phyloP scores from a whole-genome alignment of 1,140 invertebrate species.

The Elysia chlorotica region DNA sequence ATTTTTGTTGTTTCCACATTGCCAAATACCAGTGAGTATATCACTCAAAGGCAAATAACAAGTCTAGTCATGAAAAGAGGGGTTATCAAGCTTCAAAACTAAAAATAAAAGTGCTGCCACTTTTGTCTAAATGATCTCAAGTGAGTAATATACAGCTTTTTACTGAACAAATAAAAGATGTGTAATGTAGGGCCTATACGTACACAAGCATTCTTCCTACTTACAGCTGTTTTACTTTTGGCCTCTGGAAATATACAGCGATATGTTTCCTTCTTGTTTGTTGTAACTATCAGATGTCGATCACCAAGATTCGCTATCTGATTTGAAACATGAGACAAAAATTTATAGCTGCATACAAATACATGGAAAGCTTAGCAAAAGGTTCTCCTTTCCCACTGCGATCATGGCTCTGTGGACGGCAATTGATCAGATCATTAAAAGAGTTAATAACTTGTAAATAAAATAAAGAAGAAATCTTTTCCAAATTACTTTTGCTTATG shows the following conservation, averaged over 20 bases:
- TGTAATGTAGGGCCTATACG: conserved; percentile 10
- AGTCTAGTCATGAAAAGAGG: too few species aligned
- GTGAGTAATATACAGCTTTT: not conserved
- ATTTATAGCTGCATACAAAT: not conserved
- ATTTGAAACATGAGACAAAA: conserved; percentile 1
- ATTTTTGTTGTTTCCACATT: too few species aligned
- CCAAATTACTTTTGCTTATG: not conserved
- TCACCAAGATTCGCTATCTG: conserved; percentile 19
- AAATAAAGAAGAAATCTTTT: not conserved
- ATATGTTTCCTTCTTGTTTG: conserved; percentile 65
- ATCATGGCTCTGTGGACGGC: too few species aligned
- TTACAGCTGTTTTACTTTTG: conserved; percentile 20
- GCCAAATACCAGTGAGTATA: too few species aligned
- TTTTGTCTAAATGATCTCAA: not conserved
- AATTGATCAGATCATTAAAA: too few species aligned
- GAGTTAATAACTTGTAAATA: too few species aligned
- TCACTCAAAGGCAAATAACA: too few species aligned
- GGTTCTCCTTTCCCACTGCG: too few species aligned
- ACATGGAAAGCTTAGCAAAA: conserved; percentile 10
- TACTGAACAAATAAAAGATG: conserved; percentile 25
- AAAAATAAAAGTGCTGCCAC: not conserved
- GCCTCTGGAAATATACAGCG: conserved; percentile 76
- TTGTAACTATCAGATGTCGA: conserved; percentile 60
- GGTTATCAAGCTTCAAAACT: not conserved
- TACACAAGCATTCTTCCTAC: not conserved